Evolutionary conservation across 1,140 invertebrate species (phyloP).

Genomic region (Pseudobourletiella spinata): DNA sequence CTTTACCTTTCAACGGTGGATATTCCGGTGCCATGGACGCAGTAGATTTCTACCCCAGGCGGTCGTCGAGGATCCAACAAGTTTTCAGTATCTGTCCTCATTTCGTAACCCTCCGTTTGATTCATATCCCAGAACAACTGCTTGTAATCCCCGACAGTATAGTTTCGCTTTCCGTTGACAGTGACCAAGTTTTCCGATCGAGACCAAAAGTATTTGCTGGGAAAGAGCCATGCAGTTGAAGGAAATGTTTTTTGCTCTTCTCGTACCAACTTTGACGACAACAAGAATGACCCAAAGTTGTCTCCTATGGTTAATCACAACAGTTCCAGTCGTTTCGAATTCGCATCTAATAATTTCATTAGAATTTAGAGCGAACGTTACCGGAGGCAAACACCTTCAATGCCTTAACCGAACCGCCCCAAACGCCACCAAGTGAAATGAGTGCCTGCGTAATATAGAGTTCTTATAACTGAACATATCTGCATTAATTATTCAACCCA

Average conservation of each 20-base stretch:
- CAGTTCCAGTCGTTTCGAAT: background rate
- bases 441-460: conserved; percentile 43
- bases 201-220: conserved; percentile 77
- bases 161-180: conserved; percentile 65
- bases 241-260: conserved; percentile 84
- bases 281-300: conserved; percentile 75
- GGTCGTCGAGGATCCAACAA: conserved; percentile 61
- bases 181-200: conserved; percentile 67
- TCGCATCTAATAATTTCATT: too few species aligned
- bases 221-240: conserved; percentile 86
- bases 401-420: conserved; percentile 87
- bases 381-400: conserved; percentile 89
- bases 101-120: conserved; percentile 76
- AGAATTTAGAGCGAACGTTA: too few species aligned
- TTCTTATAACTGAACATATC: too few species aligned
- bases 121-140: conserved; percentile 79
- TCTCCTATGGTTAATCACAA: conserved; percentile 74
- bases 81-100: conserved; percentile 70
- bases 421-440: conserved; percentile 82
- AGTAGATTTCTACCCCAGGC: conserved; percentile 83
- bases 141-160: conserved; percentile 71
- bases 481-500: too few species aligned
- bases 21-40: conserved; percentile 70
- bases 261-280: conserved; percentile 66
- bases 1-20: conserved; percentile 66